Evolutionary conservation across 2,797 vertebrate genomes (phyloP).

Genomic region (Chaetodon trifasciatus): DNA sequence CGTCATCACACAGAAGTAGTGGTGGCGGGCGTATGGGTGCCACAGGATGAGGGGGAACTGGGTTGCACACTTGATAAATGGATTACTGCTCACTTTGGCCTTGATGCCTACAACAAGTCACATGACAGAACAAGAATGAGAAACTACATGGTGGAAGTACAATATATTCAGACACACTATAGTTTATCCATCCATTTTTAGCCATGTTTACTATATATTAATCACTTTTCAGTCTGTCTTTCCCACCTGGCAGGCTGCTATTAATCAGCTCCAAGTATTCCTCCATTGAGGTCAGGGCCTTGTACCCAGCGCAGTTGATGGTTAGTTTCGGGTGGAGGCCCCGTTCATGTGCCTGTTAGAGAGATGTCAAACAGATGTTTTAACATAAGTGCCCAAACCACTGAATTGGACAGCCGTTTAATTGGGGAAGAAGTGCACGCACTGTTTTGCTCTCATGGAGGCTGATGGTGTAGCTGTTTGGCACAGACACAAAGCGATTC

Average conservation of each 20-base stretch:
- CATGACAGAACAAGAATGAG: not conserved
- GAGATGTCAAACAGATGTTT: not conserved
- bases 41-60: conserved; percentile 94
- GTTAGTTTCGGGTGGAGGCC: conserved; percentile 87
- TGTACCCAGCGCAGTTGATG: conserved; percentile 95
- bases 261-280: conserved; percentile 92
- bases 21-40: conserved; percentile 93
- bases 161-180: not conserved
- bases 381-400: not conserved
- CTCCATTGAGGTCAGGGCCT: conserved; percentile 91
- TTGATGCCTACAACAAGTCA: conserved; percentile 81
- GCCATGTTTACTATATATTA: not conserved
- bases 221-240: not conserved
- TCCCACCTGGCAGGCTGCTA: conserved; percentile 90
- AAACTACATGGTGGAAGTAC: not conserved
- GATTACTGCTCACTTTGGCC: conserved; percentile 83
- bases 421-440: conserved; percentile 51
- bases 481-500: conserved; percentile 92
- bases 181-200: not conserved
- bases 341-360: conserved; percentile 89
- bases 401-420: rapidly evolving
- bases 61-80: conserved; percentile 91
- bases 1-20: conserved; percentile 94
- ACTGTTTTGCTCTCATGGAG: conserved; percentile 93
- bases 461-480: conserved; percentile 90